Conservation (phyloP, 2,888 invertebrate species). For the Mythimna loreyi region DNA sequence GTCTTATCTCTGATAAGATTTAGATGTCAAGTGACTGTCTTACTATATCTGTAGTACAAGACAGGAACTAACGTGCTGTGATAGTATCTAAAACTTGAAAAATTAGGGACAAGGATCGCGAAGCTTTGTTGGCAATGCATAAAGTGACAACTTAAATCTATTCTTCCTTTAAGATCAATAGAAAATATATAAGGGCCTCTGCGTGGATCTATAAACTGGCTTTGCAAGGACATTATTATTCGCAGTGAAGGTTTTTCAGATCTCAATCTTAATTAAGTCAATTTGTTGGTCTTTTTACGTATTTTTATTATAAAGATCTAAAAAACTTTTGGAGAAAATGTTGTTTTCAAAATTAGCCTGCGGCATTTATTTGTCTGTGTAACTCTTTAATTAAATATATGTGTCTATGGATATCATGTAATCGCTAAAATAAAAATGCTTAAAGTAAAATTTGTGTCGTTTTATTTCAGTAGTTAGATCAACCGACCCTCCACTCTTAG, state of each 20-base stretch:
- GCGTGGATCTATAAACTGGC: background rate
- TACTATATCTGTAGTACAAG: background rate
- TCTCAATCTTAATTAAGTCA: slow-evolving; percentile 5
- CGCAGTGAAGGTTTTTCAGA: background rate
- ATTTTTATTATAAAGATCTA: background rate
- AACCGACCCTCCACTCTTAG: background rate
- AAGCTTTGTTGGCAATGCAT: background rate
- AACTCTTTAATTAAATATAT: background rate
- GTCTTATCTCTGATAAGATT: background rate
- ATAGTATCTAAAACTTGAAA: background rate
- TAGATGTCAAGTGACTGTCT: background rate
- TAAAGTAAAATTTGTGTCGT: background rate
- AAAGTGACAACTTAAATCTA: background rate
- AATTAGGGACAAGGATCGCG: too few relatives aligned
- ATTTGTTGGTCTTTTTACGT: background rate
- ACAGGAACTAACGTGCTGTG: slow-evolving; percentile 12
- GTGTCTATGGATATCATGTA: slow-evolving; percentile 28
- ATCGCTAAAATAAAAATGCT: slow-evolving; percentile 19
- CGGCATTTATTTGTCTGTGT: slow-evolving; percentile 20
- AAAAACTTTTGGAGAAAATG: background rate
- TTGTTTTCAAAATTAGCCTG: slow-evolving; percentile 19
- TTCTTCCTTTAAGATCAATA: background rate
- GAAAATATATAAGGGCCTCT: too few relatives aligned
- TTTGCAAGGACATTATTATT: background rate
- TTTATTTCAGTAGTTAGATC: slow-evolving; percentile 9